Percentiles rank a stretch among this genome's conserved stretches.
Conservation (phyloP, 2,797 vertebrate genomes). For the Benthosema pterotum region DNA sequence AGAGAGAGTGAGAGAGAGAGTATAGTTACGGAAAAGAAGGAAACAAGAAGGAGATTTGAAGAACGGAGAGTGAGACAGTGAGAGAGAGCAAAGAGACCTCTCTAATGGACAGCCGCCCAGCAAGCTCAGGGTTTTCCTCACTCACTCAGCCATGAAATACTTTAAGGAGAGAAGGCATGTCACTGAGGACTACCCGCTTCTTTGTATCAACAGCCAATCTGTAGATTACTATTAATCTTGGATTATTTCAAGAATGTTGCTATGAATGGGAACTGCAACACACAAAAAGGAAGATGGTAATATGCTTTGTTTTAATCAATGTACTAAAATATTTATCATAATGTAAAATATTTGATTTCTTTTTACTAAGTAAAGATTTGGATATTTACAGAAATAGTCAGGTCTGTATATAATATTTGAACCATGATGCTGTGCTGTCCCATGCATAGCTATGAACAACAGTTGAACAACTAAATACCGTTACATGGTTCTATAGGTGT, state of each 20-base stretch:
- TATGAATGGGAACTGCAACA: conserved; percentile 42
- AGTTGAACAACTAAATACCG: neutral
- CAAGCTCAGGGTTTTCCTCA: conserved; percentile 47
- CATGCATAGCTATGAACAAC: too few relatives aligned
- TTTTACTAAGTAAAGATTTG: too few relatives aligned
- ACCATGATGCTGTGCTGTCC: neutral
- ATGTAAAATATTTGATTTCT: too few relatives aligned
- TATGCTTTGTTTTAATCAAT: conserved; percentile 7
- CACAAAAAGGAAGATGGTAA: conserved; percentile 69
- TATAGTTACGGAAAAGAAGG: neutral
- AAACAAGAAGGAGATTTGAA: conserved; percentile 4
- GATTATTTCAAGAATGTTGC: conserved; percentile 58
- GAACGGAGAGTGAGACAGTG: neutral
- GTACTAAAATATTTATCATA: too few relatives aligned
- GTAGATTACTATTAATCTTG: conserved; percentile 32
- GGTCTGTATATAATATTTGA: neutral
- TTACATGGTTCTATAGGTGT: neutral
- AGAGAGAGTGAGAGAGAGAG: conserved; percentile 4
- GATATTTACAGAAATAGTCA: neutral
- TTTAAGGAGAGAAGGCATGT: conserved; percentile 54
- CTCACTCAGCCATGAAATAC: conserved; percentile 48
- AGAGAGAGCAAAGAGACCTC: conserved; percentile 40
- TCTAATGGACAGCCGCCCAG: conserved; percentile 43
- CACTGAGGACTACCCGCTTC: conserved; percentile 35
- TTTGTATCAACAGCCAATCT: conserved; percentile 26